Evolutionary conservation across 1,140 invertebrate genomes (phyloP).

Genomic region (Euwallacea similis): DNA sequence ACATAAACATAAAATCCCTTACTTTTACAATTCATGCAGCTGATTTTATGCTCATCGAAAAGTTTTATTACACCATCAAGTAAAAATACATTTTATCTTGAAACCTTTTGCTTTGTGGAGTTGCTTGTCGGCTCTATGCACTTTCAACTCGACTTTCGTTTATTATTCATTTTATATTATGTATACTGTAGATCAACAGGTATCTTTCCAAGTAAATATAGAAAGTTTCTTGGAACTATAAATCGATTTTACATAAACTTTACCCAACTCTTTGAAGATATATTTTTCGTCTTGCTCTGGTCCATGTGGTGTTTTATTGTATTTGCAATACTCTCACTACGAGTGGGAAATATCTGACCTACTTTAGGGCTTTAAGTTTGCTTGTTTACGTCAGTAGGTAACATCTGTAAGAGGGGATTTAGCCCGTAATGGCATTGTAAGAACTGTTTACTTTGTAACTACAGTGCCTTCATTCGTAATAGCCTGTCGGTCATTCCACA

Average conservation of each 20-base stretch:
- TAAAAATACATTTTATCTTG: constrained; percentile 17
- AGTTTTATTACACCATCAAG: constrained; percentile 7
- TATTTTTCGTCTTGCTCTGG: not conserved
- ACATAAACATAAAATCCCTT: no score
- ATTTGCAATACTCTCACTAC: no score
- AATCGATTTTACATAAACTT: constrained; percentile 27
- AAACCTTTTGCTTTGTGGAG: constrained; percentile 9
- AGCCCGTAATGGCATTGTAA: no score
- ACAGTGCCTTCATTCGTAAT: no score
- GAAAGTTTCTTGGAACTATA: constrained; percentile 13
- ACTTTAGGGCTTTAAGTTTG: not conserved
- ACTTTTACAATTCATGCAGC: not conserved
- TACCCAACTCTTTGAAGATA: not conserved
- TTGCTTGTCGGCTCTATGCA: constrained; percentile 8
- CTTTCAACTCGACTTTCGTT: constrained; percentile 17
- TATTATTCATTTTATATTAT: constrained; percentile 26
- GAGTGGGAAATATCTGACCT: not conserved
- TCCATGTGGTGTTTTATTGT: constrained; percentile 1
- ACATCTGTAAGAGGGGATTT: no score
- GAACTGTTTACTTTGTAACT: no score
- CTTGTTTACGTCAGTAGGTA: not conserved
- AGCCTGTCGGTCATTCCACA: no score
- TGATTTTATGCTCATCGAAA: not conserved
- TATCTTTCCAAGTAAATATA: constrained; percentile 23
- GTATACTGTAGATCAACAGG: constrained; percentile 26